These are phyloP conservation scores for Carcinoscorpius rotundicauda DNA, from an alignment of 1,140 invertebrate genomes.

Conservation along the genomic window DNA sequence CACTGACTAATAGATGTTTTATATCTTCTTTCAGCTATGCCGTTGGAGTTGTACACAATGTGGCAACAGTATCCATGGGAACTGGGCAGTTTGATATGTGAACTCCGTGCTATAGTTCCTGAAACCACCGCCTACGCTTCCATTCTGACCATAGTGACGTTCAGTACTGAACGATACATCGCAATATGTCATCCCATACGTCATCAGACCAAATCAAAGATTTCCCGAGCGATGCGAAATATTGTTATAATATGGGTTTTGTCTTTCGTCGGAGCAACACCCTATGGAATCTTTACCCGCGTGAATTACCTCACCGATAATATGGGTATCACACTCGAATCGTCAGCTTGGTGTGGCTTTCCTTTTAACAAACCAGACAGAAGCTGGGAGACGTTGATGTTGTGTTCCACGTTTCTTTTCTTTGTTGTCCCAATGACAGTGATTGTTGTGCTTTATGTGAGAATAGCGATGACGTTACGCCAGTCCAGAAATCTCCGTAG, in stretches of 20 bases:
- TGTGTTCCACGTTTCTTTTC: constrained; percentile 32
- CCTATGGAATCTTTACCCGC: constrained; percentile 48
- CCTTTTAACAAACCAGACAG: constrained; percentile 27
- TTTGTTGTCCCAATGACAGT: constrained; percentile 25
- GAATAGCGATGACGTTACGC: constrained; percentile 23
- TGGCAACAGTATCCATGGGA: constrained; percentile 91
- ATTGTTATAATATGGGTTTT: constrained; percentile 65
- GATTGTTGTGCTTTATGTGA: constrained; percentile 24
- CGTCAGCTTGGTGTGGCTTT: constrained; percentile 31
- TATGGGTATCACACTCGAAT: constrained; percentile 18
- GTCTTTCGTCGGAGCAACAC: constrained; percentile 58
- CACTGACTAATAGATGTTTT: not conserved
- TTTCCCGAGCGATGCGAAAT: constrained; percentile 58
- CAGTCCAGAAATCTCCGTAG: constrained; percentile 18
- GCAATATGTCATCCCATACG: constrained; percentile 63
- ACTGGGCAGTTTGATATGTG: constrained; percentile 67
- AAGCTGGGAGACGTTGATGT: constrained; percentile 29
- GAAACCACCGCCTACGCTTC: constrained; percentile 77
- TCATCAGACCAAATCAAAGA: constrained; percentile 12
- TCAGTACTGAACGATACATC: constrained; percentile 45
- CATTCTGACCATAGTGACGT: constrained; percentile 29
- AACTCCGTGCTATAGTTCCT: constrained; percentile 65
- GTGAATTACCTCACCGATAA: constrained; percentile 25
- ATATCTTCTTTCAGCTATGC: constrained; percentile 52
- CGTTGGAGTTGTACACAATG: constrained; percentile 71